phyloP scores from a whole-genome alignment of 2,113 vertebrate genomes.

The Triplophysa rosa region DNA sequence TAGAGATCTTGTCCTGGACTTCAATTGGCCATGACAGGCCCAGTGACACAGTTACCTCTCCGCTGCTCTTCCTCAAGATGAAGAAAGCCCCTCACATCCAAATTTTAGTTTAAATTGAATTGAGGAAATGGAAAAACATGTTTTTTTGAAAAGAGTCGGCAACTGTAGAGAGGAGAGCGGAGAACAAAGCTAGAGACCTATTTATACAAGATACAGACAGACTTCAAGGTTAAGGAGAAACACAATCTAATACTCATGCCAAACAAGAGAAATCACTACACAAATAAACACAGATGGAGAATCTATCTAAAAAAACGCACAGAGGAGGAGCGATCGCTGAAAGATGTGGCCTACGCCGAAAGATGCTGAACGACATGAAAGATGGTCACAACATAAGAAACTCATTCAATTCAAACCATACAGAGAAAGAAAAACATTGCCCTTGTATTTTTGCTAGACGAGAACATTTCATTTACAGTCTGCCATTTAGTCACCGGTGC shows the following conservation, averaged over 20 bases:
- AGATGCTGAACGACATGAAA: slow-evolving; percentile 17
- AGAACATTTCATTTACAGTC: not conserved
- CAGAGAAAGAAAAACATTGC: not conserved
- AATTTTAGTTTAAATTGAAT: not conserved
- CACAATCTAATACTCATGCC: slow-evolving; percentile 30
- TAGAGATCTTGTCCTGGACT: not conserved
- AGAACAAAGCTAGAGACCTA: slow-evolving; percentile 28
- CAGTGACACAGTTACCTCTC: slow-evolving; percentile 1
- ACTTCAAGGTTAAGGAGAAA: slow-evolving; percentile 38
- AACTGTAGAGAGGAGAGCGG: slow-evolving; percentile 3
- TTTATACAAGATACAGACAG: slow-evolving; percentile 28
- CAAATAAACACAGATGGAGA: not conserved
- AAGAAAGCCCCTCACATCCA: not conserved
- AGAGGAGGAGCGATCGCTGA: not conserved
- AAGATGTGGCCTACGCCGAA: not conserved
- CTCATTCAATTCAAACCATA: not conserved
- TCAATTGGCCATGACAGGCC: not conserved
- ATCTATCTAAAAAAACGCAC: not conserved
- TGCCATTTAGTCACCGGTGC: not conserved
- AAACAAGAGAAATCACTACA: slow-evolving; percentile 15
- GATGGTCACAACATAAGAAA: slow-evolving; percentile 13
- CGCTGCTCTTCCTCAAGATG: not conserved
- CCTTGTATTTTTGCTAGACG: slow-evolving; percentile 6
- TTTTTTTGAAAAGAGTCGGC: slow-evolving; percentile 11
- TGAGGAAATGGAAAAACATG: not conserved